phyloP scores from a whole-genome alignment of 37 sponge, comb jelly and placozoan genomes.

The Corticium candelabrum region DNA sequence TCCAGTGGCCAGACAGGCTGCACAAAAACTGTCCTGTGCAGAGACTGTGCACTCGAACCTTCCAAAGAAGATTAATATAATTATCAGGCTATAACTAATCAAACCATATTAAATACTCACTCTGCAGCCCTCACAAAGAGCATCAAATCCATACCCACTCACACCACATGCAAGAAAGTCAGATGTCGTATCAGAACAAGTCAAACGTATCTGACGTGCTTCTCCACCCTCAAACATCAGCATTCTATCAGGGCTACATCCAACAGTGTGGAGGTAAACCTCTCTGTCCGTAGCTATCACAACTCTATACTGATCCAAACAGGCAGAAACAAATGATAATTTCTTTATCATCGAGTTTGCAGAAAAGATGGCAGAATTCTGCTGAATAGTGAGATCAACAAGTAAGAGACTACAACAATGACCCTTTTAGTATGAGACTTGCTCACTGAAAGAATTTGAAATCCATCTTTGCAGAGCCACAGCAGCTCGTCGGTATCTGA shows the following conservation, averaged over 20 bases:
- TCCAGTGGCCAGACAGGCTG: slow-evolving; percentile 21
- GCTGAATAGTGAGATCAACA: too few species aligned
- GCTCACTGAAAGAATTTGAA: not conserved
- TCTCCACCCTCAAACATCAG: not conserved
- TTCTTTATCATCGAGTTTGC: too few species aligned
- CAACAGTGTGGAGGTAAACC: not conserved
- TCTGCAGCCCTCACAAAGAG: not conserved
- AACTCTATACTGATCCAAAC: not conserved
- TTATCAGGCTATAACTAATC: too few species aligned
- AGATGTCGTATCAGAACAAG: slow-evolving; percentile 20
- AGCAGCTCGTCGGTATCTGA: not conserved
- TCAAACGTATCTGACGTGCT: slow-evolving; percentile 9
- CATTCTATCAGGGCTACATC: not conserved
- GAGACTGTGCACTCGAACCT: slow-evolving; percentile 43
- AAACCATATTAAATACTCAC: not conserved
- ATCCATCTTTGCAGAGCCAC: not conserved
- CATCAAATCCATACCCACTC: slow-evolving; percentile 30
- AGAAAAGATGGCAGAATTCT: too few species aligned
- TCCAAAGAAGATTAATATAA: not conserved
- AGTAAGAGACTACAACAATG: too few species aligned
- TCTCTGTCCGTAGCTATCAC: not conserved
- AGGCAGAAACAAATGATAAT: not conserved
- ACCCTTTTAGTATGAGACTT: not conserved
- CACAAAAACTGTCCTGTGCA: slow-evolving; percentile 1
- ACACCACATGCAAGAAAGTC: slow-evolving; percentile 32